Percentiles rank a stretch among this genome's conserved stretches.
These are phyloP conservation scores for Motacilla tschutschensis DNA, from an alignment of 2,113 vertebrate species.

Conservation along the genomic window DNA sequence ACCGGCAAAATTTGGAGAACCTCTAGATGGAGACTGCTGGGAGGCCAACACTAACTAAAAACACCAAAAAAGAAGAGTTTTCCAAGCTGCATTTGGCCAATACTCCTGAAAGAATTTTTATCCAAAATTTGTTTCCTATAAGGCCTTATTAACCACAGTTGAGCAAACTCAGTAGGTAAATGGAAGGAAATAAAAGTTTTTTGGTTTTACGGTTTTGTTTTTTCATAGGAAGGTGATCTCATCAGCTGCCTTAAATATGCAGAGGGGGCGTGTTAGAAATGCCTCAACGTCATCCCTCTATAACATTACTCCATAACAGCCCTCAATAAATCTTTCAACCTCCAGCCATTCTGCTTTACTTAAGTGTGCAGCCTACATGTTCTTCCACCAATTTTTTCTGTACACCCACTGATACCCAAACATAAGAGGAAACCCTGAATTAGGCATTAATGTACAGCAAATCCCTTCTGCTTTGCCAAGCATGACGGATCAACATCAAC, in stretches of 20 bases:
- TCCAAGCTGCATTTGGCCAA: background rate
- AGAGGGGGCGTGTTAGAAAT: background rate
- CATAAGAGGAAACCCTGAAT: background rate
- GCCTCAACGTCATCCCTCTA: accelerated
- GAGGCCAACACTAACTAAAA: background rate
- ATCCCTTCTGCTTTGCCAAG: background rate
- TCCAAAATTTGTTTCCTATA: background rate
- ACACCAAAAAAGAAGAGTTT: background rate
- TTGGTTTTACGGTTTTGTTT: background rate
- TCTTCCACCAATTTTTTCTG: background rate
- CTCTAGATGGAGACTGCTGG: background rate
- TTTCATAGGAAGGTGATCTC: background rate
- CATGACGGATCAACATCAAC: background rate
- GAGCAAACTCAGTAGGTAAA: background rate
- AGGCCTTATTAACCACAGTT: background rate
- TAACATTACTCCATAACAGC: background rate
- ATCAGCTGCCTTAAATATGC: background rate
- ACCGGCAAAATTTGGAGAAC: background rate
- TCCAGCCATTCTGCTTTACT: background rate
- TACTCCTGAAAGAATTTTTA: background rate
- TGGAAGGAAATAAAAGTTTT: background rate
- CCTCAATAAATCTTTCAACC: conserved; percentile 11
- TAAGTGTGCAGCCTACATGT: background rate
- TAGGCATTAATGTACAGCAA: background rate
- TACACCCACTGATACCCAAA: background rate